These are phyloP conservation scores for Exephanes ischioxanthus DNA, from an alignment of 2,888 invertebrate genomes.

Conservation along the genomic window DNA sequence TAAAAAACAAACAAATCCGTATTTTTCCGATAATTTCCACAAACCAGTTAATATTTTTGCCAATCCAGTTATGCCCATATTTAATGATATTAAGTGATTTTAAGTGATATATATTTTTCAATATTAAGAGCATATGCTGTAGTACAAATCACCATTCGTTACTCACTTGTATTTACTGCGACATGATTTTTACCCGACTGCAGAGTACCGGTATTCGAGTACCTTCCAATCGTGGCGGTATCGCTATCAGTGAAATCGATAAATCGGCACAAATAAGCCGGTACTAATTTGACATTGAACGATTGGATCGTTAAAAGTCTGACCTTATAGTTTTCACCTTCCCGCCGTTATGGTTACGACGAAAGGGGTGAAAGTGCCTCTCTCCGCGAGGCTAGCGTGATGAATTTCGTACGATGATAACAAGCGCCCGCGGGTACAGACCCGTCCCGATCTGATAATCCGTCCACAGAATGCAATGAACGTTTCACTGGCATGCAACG, in stretches of 20 bases:
- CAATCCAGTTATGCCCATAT: no score
- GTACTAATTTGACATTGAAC: neutral
- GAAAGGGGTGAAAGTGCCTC: constrained; percentile 20
- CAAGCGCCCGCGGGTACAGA: constrained; percentile 38
- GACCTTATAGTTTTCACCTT: constrained; percentile 27
- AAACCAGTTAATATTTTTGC: no score
- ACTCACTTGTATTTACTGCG: no score
- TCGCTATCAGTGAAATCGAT: neutral
- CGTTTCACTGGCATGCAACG: constrained; percentile 53
- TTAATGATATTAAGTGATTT: no score
- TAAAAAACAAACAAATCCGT: no score
- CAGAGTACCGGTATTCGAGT: no score
- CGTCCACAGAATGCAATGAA: constrained; percentile 33
- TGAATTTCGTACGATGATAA: constrained; percentile 55
- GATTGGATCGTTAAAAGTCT: constrained; percentile 40
- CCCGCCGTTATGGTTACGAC: neutral
- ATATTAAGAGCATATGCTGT: no score
- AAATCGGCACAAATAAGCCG: neutral
- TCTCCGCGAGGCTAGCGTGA: constrained; percentile 40
- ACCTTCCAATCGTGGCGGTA: no score
- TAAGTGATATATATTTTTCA: no score
- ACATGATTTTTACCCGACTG: no score
- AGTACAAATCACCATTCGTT: no score
- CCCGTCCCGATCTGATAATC: constrained; percentile 53
- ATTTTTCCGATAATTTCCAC: no score